These are phyloP conservation scores for Parnassius smintheus DNA, from an alignment of 2,888 invertebrate genomes.

Conservation along the genomic window DNA sequence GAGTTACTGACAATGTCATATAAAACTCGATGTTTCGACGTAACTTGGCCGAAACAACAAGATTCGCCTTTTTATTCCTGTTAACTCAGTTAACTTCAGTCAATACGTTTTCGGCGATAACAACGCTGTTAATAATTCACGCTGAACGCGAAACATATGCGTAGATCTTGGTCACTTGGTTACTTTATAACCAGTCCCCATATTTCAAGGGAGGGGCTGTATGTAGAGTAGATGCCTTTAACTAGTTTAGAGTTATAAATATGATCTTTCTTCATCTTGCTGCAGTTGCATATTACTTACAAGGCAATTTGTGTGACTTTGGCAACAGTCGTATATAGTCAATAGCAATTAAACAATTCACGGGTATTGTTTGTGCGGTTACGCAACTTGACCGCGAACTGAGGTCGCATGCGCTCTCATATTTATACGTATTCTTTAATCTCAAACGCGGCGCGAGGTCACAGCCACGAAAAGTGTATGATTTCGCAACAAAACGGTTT, in stretches of 20 bases:
- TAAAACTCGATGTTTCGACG: background rate
- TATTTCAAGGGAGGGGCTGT: background rate
- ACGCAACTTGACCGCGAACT: constrained; percentile 77
- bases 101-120: constrained; percentile 1
- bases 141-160: background rate
- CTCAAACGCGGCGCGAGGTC: constrained; percentile 64
- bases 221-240: background rate
- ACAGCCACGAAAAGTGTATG: constrained; percentile 73
- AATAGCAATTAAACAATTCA: constrained; percentile 16
- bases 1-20: constrained; percentile 26
- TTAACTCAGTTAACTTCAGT: too few relatives aligned
- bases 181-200: constrained; percentile 8
- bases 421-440: constrained; percentile 79
- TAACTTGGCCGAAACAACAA: too few relatives aligned
- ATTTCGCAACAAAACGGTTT: constrained; percentile 71
- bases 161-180: background rate
- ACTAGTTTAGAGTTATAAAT: constrained; percentile 2
- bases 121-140: constrained; percentile 8
- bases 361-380: constrained; percentile 70
- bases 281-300: background rate
- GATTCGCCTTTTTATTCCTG: too few relatives aligned
- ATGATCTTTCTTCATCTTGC: background rate
- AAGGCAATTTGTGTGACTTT: constrained; percentile 10
- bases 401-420: constrained; percentile 78
- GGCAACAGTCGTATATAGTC: constrained; percentile 9